phyloP scores from a whole-genome alignment of 2,888 invertebrate genomes.

The Eledone cirrhosa region DNA sequence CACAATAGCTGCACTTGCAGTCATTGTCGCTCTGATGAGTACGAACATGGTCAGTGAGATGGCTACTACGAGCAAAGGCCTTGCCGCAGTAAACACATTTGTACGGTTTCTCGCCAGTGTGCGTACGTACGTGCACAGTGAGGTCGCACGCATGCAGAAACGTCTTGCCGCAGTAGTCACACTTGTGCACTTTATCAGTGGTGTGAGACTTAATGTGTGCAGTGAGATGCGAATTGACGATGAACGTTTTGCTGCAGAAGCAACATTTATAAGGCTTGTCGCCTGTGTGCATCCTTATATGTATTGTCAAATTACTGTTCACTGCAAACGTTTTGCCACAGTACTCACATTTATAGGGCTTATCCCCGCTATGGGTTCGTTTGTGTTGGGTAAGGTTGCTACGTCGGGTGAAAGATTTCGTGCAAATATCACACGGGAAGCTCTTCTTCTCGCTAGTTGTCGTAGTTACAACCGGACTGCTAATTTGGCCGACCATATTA shows the following conservation, averaged over 20 bases:
- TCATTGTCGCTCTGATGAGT: conserved; percentile 15
- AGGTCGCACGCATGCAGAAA: conserved; percentile 26
- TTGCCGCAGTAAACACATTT: conserved; percentile 18
- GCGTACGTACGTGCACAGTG: background rate
- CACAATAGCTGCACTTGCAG: conserved; percentile 2
- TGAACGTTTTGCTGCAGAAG: conserved; percentile 11
- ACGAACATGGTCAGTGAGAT: conserved; percentile 14
- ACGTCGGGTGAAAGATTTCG: background rate
- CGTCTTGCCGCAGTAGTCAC: conserved; percentile 17
- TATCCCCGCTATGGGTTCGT: background rate
- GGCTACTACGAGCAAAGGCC: conserved; percentile 18
- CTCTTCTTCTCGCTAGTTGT: background rate
- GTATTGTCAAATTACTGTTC: conserved; percentile 19
- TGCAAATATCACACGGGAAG: conserved; percentile 8
- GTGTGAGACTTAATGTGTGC: conserved; percentile 23
- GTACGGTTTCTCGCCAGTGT: conserved; percentile 18
- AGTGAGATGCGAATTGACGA: conserved; percentile 17
- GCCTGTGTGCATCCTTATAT: background rate
- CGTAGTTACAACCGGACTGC: background rate
- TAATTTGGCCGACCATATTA: background rate
- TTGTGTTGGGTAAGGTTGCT: conserved; percentile 24
- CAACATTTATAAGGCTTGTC: conserved; percentile 22
- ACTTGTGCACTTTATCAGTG: conserved; percentile 5
- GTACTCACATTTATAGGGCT: conserved; percentile 16
- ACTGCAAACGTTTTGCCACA: conserved; percentile 20